Evolutionary conservation across 2,113 vertebrate species (phyloP).

Genomic region (Alosa alosa): DNA sequence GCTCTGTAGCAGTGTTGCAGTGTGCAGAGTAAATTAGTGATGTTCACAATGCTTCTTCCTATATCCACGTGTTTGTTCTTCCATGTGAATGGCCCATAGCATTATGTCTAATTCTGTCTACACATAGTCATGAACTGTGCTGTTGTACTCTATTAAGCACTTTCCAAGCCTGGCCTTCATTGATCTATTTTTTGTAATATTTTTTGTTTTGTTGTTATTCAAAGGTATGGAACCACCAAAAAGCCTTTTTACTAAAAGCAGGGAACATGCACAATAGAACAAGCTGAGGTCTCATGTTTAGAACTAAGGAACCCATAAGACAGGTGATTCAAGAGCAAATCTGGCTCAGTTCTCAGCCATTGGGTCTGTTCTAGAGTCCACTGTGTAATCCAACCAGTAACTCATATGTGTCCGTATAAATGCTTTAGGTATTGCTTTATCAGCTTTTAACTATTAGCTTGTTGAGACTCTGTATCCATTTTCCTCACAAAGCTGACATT

Average conservation of each 20-base stretch:
- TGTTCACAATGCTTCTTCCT: background rate
- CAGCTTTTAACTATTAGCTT: too few relatives aligned
- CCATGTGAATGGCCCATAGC: background rate
- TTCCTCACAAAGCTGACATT: background rate
- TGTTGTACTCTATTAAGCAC: background rate
- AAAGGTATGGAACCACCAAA: constrained; percentile 26
- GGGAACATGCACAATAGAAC: background rate
- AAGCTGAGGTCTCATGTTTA: background rate
- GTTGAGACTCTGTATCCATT: background rate
- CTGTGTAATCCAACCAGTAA: background rate
- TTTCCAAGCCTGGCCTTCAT: background rate
- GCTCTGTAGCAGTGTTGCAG: background rate
- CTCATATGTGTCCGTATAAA: background rate
- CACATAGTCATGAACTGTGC: constrained; percentile 1
- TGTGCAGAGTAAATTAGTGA: background rate
- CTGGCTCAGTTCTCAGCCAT: background rate
- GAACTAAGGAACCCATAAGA: background rate
- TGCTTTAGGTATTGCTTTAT: background rate
- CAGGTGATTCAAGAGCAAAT: background rate
- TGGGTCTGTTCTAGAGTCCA: background rate
- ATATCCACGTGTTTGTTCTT: background rate
- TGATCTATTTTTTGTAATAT: background rate
- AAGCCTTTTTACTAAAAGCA: constrained; percentile 31
- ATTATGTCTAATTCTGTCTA: background rate
- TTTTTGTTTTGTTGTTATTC: background rate